These are phyloP conservation scores for Hylaeus anthracinus DNA, from an alignment of 1,140 invertebrate species.

Conservation along the genomic window DNA sequence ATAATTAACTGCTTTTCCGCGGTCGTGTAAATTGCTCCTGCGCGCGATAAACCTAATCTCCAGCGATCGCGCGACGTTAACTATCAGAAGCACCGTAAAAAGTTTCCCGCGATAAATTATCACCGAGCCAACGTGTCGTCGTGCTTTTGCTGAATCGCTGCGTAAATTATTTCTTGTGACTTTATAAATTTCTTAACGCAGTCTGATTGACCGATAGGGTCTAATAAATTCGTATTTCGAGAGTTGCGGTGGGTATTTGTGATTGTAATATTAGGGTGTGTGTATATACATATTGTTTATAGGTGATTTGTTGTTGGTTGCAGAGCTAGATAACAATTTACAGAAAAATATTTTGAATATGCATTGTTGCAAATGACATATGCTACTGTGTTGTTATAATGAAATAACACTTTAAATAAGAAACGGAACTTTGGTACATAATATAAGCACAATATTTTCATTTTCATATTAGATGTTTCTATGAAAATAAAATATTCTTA, in stretches of 20 bases:
- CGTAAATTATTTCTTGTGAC: neutral
- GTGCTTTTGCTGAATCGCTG: neutral
- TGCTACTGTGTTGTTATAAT: too few species aligned
- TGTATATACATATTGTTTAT: too few species aligned
- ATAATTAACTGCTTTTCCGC: slow-evolving; percentile 29
- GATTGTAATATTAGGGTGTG: neutral
- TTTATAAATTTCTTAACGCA: neutral
- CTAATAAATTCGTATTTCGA: neutral
- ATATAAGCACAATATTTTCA: too few species aligned
- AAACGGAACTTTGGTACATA: too few species aligned
- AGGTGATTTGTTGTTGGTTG: too few species aligned
- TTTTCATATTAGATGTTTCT: too few species aligned
- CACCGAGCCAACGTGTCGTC: neutral
- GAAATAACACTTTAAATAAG: too few species aligned
- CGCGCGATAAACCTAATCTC: neutral
- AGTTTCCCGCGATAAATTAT: neutral
- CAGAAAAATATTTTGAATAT: too few species aligned
- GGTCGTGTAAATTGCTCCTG: neutral
- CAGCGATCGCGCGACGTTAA: neutral
- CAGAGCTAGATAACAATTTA: too few species aligned
- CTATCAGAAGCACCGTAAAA: neutral
- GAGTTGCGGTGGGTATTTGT: neutral
- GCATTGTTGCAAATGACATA: too few species aligned
- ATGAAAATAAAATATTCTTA: too few species aligned
- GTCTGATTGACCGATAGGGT: too few species aligned